These are phyloP conservation scores for Chlorospingus semifuscus DNA, from an alignment of 2,797 vertebrate species.

Conservation along the genomic window DNA sequence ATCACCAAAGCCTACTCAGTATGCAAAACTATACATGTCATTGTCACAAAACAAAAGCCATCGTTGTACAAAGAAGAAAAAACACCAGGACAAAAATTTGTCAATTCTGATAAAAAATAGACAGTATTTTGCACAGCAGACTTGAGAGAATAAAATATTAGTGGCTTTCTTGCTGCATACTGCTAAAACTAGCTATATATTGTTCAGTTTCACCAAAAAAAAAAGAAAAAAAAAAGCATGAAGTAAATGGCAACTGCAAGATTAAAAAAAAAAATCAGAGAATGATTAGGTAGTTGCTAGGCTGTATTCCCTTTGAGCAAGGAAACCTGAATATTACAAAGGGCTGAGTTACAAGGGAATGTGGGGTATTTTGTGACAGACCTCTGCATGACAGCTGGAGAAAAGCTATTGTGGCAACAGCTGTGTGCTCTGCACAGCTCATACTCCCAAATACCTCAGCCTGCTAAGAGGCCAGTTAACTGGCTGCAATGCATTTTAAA, in stretches of 20 bases:
- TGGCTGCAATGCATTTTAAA: constrained; percentile 16
- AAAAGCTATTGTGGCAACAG: constrained; percentile 75
- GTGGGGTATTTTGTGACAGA: constrained; percentile 72
- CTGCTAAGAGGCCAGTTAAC: constrained; percentile 22
- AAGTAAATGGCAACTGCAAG: constrained; percentile 44
- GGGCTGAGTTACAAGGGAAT: constrained; percentile 70
- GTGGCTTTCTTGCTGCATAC: not conserved
- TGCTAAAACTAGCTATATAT: not conserved
- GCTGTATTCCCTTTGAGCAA: constrained; percentile 51
- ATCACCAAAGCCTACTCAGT: not conserved
- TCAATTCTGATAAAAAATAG: not conserved
- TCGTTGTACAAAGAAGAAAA: not conserved
- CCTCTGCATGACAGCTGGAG: constrained; percentile 78
- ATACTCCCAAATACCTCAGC: constrained; percentile 68
- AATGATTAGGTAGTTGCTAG: constrained; percentile 30
- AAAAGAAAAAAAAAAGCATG: not conserved
- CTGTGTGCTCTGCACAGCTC: constrained; percentile 71
- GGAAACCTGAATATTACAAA: constrained; percentile 65
- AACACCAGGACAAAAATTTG: not conserved
- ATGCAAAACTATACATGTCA: not conserved
- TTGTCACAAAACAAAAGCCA: not conserved
- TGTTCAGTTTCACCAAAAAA: not conserved
- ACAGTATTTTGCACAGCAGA: not conserved
- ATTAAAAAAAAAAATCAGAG: constrained; percentile 3
- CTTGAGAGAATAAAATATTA: not conserved